Evolutionary conservation across 2,797 vertebrate genomes (phyloP), one percentile per base, ranked within the genome.

Genomic region (Microctenopoma stevenorrisi): DNA sequence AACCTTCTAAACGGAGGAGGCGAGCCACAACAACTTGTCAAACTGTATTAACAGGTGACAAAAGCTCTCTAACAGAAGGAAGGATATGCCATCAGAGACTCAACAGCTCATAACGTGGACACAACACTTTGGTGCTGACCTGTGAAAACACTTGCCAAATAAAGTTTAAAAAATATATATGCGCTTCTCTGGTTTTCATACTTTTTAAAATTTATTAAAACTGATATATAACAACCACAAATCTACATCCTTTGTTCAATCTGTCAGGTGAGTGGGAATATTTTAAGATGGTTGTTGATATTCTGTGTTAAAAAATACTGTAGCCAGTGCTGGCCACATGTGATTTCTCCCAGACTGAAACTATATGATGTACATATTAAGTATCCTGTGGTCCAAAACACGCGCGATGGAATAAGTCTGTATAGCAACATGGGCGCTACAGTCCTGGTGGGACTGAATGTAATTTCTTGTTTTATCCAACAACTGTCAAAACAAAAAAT

Each of bases 1-100:
- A 68, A 44, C 44, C 48, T 66, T 66, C 26, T 42, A 40, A 59
- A 64, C 16, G 33, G 43, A 65, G 7, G 49, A 55, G 15, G 22
- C 50, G 35, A 72, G 18, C 16, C 51, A 51, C 50, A 60, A 44
- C 25, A 63, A 59, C 74, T 62, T 72, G 35, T 75, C 57, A 63
- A 30, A 63, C n/a, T 25, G 52, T n/a, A 25, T 69, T 59, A 65
- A 52, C 42, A 48, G 37, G 26, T 49, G 66, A 70, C 16, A 5
- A 68, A 64, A 62, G 48, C 57, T 63, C 61, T 65, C 25, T 13
- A 49, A 16, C 22, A 22, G 37, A 9, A 50, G 48, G 13, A 40
- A 54, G n/a, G 61, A 46, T 35, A 42, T 56, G 28, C 30, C 60
- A 58, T 9, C 28, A 49, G 40, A 79, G 63, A 64, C 13, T 16